Conservation (phyloP, 2,797 vertebrate species). For the Euphonia xanthogaster region DNA sequence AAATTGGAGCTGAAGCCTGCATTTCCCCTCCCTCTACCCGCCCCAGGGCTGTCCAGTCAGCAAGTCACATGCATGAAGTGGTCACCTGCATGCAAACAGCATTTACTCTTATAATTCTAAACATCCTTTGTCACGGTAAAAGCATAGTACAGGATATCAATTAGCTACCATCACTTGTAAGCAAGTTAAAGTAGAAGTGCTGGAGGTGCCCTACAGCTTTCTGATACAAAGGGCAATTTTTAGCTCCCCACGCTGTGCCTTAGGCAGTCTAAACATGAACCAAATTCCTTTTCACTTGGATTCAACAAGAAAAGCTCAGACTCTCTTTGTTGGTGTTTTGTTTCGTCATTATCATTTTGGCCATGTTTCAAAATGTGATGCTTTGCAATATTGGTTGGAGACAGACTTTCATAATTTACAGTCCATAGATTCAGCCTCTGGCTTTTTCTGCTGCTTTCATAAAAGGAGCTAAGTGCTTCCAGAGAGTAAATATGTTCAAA, state of each 20-base stretch:
- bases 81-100: not conserved
- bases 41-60: not conserved
- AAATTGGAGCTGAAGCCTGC: not conserved
- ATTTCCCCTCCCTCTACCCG: not conserved
- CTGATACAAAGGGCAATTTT: slow-evolving; percentile 12
- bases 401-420: slow-evolving; percentile 10
- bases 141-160: not conserved
- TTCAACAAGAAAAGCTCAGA: slow-evolving; percentile 26
- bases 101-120: not conserved
- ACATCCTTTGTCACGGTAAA: not conserved
- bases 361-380: slow-evolving; percentile 2
- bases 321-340: slow-evolving; percentile 6
- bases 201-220: not conserved
- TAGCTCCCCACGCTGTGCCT: not conserved
- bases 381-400: slow-evolving; percentile 4
- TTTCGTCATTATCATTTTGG: slow-evolving; percentile 37
- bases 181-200: not conserved
- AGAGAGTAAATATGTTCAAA: not conserved
- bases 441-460: not conserved
- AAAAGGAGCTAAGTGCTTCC: not conserved
- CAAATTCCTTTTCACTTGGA: slow-evolving; percentile 54
- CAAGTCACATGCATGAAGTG: not conserved
- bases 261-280: slow-evolving; percentile 13
- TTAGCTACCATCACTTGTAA: slow-evolving; percentile 22
- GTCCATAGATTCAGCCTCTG: not conserved